Evolutionary conservation across 1,140 invertebrate species (phyloP).

Genomic region (Anastrepha ludens): DNA sequence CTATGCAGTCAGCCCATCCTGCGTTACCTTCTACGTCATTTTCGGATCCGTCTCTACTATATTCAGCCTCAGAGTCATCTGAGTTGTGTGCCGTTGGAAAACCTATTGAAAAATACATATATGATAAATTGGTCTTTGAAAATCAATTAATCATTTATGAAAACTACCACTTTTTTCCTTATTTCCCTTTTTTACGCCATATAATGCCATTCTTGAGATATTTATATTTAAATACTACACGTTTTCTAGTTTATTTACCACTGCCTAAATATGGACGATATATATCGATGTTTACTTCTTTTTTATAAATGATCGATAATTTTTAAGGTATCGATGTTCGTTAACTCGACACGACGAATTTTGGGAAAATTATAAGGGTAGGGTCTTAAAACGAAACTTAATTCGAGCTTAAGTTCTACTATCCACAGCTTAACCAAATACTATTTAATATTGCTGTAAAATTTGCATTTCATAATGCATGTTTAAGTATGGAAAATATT

Average conservation of each 20-base stretch:
- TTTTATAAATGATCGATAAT: background rate
- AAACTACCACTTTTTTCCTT: background rate
- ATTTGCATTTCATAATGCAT: too few species aligned
- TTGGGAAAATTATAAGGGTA: too few species aligned
- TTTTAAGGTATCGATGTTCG: too few species aligned
- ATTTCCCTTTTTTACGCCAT: slow-evolving; percentile 19
- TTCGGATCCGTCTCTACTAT: slow-evolving; percentile 54
- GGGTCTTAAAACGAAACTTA: too few species aligned
- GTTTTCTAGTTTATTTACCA: slow-evolving; percentile 36
- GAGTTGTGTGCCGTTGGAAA: background rate
- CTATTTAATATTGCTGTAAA: too few species aligned
- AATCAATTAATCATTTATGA: too few species aligned
- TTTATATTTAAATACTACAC: background rate
- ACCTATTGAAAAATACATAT: background rate
- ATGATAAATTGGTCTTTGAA: too few species aligned
- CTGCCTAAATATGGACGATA: background rate
- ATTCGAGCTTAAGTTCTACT: too few species aligned
- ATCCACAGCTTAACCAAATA: too few species aligned
- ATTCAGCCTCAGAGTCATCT: slow-evolving; percentile 39
- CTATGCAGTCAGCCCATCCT: slow-evolving; percentile 83
- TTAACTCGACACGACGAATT: too few species aligned
- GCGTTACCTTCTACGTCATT: slow-evolving; percentile 72
- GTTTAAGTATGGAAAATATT: too few species aligned
- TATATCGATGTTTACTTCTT: background rate
- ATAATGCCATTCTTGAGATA: slow-evolving; percentile 49